Conservation (phyloP, 2,888 invertebrate genomes). For the Parapristionchus giblindavisi region DNA sequence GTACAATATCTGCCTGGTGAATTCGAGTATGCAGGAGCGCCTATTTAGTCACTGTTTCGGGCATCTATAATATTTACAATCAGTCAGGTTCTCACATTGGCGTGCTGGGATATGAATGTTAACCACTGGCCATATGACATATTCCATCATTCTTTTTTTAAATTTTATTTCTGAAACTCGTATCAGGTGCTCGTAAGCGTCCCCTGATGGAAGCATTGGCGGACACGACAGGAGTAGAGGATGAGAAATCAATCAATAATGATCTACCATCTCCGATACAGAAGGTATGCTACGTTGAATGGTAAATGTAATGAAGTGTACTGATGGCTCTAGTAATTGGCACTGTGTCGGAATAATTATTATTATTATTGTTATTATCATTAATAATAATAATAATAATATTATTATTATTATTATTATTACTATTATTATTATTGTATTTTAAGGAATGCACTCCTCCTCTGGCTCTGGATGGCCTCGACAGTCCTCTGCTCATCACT, state of each 20-base stretch:
- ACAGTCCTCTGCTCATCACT: background rate
- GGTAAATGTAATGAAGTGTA: background rate
- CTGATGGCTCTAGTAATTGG: background rate
- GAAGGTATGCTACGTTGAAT: slow-evolving; percentile 16
- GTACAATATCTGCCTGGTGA: background rate
- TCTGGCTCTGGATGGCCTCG: background rate
- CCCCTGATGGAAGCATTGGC: slow-evolving; percentile 9
- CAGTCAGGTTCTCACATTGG: no score
- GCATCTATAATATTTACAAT: no score
- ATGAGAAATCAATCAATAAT: background rate
- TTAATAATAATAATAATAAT: background rate
- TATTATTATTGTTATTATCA: background rate
- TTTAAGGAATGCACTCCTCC: background rate
- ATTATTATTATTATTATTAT: background rate
- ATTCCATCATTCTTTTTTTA: no score
- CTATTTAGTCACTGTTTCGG: no score
- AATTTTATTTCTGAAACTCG: no score
- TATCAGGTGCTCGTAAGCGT: no score
- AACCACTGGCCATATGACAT: no score
- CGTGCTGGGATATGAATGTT: no score
- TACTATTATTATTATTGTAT: no score
- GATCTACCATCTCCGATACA: slow-evolving; percentile 15
- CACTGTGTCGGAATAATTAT: background rate
- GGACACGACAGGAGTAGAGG: background rate
- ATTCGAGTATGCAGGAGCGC: slow-evolving; percentile 1